Evolutionary conservation across 2,113 vertebrate genomes (phyloP).

Genomic region (Phainopepla nitens): DNA sequence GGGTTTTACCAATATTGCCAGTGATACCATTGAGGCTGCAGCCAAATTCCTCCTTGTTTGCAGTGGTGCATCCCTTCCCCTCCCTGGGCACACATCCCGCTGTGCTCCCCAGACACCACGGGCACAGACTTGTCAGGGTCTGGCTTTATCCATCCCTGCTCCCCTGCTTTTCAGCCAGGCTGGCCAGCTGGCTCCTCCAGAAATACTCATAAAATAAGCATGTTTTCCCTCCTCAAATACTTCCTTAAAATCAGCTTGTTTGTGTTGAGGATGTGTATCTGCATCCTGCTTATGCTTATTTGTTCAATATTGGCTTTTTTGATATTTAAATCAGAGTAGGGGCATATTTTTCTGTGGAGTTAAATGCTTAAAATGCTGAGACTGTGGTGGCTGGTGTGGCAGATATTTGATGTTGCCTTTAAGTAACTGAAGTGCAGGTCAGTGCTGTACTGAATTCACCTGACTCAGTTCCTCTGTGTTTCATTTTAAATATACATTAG

Average conservation of each 20-base stretch:
- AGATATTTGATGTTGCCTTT: not conserved
- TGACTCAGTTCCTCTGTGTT: not conserved
- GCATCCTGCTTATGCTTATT: not conserved
- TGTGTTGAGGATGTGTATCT: fast-evolving
- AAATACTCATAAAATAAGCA: not conserved
- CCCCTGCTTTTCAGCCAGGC: not conserved
- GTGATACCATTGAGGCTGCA: not conserved
- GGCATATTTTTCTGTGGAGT: not conserved
- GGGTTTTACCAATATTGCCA: not conserved
- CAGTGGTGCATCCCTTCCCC: not conserved
- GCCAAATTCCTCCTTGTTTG: not conserved
- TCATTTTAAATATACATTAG: not conserved
- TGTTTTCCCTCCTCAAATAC: not conserved
- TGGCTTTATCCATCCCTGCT: not conserved
- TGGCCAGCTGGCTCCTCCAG: not conserved
- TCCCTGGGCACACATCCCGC: not conserved
- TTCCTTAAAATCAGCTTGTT: not conserved
- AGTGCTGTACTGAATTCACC: not conserved
- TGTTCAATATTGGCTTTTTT: not conserved
- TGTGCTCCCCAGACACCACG: fast-evolving
- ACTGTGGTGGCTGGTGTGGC: not conserved
- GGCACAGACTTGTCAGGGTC: not conserved
- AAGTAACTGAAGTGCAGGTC: not conserved
- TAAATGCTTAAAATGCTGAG: not conserved
- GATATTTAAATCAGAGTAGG: not conserved